A percentile compares a stretch with the other conserved stretches of the same genome.
Evolutionary conservation across 1,140 invertebrate genomes (phyloP).

Genomic region (Drosophila bipectinata): DNA sequence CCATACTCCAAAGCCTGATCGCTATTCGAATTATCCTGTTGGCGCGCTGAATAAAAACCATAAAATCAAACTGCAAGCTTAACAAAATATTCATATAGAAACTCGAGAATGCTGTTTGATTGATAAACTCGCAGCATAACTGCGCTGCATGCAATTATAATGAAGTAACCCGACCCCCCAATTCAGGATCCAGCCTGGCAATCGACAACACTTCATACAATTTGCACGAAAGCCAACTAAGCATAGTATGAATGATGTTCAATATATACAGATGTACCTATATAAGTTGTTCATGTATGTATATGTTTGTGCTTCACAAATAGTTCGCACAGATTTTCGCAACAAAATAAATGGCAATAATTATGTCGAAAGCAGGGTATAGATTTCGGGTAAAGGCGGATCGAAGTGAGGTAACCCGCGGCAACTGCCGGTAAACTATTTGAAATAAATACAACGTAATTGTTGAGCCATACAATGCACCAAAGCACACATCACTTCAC

Average conservation of each 20-base stretch:
- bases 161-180: constrained; percentile 50
- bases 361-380: constrained; percentile 53
- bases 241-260: constrained; percentile 19
- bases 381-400: constrained; percentile 4
- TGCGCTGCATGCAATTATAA: constrained; percentile 41
- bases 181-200: constrained; percentile 18
- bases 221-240: constrained; percentile 68
- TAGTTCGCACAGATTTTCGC: constrained; percentile 69
- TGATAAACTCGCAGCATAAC: constrained; percentile 46
- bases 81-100: constrained; percentile 56
- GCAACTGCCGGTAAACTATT: constrained; percentile 61
- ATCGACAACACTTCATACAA: constrained; percentile 61
- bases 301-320: constrained; percentile 30
- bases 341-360: constrained; percentile 77
- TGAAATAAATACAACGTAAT: constrained; percentile 79
- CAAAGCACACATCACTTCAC: constrained; percentile 5
- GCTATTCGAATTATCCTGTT: constrained; percentile 1
- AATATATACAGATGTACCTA: neutral
- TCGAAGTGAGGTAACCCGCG: constrained; percentile 29
- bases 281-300: neutral
- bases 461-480: constrained; percentile 71
- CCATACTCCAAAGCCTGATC: neutral
- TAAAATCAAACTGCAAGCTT: constrained; percentile 55
- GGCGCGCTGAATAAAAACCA: constrained; percentile 45
- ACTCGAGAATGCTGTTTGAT: constrained; percentile 55